Percentiles rank a stretch among this genome's conserved stretches.
phyloP scores from a whole-genome alignment of 2,888 invertebrate species.

The Heteropelma amictum region DNA sequence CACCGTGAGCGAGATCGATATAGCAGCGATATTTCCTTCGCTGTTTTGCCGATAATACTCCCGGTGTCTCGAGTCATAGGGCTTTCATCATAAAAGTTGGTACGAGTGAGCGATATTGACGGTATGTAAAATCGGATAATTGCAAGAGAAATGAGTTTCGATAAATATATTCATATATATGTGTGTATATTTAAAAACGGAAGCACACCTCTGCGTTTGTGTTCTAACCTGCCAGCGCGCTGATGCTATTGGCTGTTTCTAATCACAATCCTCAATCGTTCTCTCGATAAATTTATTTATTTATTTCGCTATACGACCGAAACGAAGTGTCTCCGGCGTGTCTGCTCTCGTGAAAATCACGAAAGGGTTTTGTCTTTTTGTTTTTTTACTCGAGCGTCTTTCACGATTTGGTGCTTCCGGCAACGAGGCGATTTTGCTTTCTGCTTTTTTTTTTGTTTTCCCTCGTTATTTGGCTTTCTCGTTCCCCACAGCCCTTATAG shows the following conservation, averaged over 20 bases:
- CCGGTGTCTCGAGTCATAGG: too few species aligned
- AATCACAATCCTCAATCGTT: too few species aligned
- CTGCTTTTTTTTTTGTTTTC: constrained; percentile 36
- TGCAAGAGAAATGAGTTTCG: too few species aligned
- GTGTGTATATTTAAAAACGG: constrained; percentile 46
- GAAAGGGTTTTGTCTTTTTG: not conserved
- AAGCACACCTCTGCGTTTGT: constrained; percentile 49
- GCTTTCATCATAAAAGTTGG: too few species aligned
- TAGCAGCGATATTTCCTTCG: constrained; percentile 40
- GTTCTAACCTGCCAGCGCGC: constrained; percentile 12
- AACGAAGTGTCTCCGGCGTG: constrained; percentile 1
- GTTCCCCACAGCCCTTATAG: not conserved
- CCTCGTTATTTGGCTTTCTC: constrained; percentile 34
- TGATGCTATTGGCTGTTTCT: constrained; percentile 10
- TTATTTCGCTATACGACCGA: too few species aligned
- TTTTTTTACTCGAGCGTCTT: not conserved
- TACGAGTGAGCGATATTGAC: too few species aligned
- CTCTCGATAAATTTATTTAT: too few species aligned
- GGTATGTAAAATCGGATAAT: too few species aligned
- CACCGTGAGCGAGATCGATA: constrained; percentile 40
- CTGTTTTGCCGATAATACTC: constrained; percentile 41
- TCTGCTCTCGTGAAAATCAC: constrained; percentile 55
- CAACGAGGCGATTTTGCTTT: not conserved
- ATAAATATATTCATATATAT: too few species aligned
- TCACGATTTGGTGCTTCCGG: not conserved